Percentiles rank a stretch among this genome's conserved stretches.
These are phyloP conservation scores for Tetrao urogallus DNA, from an alignment of 2,113 vertebrate species.

Conservation along the genomic window DNA sequence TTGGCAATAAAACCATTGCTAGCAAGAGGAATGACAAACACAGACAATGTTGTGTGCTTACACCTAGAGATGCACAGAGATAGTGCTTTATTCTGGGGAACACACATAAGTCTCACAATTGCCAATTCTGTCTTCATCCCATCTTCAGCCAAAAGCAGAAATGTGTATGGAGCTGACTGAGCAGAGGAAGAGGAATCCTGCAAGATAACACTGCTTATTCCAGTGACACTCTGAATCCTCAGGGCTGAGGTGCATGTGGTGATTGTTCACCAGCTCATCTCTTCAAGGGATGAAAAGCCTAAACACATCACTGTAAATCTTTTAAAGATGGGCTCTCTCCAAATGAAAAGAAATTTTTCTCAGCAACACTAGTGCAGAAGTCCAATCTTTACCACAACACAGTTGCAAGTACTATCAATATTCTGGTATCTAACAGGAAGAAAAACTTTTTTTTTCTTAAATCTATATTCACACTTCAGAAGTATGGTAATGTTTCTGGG, in stretches of 20 bases:
- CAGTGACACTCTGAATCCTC: neutral
- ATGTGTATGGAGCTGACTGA: neutral
- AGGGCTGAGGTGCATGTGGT: neutral
- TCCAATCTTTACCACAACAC: neutral
- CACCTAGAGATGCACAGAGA: neutral
- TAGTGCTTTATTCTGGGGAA: neutral
- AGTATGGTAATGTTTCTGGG: neutral
- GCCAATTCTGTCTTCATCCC: neutral
- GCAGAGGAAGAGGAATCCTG: neutral
- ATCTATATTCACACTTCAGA: fast-evolving
- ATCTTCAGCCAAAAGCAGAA: neutral
- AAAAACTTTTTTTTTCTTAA: neutral
- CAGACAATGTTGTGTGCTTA: neutral
- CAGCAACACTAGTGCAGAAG: neutral
- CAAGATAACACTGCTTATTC: neutral
- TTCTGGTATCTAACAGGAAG: neutral
- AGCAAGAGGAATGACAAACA: slow-evolving; percentile 6
- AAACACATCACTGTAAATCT: neutral
- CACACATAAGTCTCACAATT: neutral
- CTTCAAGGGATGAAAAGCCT: neutral
- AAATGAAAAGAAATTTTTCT: neutral
- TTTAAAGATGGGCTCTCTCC: neutral
- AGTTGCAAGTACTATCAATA: neutral
- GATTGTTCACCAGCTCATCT: neutral
- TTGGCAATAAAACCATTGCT: slow-evolving; percentile 18